phyloP scores from a whole-genome alignment of 2,888 invertebrate species.

The Ceramica pisi region DNA sequence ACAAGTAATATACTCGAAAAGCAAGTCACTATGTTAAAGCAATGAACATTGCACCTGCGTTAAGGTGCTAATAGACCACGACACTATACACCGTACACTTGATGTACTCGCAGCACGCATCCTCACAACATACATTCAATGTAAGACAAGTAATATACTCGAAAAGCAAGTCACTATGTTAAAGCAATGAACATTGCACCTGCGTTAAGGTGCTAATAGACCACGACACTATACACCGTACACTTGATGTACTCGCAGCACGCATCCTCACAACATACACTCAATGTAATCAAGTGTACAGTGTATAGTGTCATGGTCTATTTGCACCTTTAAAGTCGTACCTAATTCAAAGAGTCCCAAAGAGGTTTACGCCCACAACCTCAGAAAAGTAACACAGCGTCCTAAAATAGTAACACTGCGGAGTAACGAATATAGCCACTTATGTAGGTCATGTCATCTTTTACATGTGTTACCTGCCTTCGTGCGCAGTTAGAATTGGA shows the following conservation, averaged over 20 bases:
- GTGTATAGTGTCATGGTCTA: no score
- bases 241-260: no score
- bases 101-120: no score
- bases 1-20: background rate
- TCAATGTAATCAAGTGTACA: no score
- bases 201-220: no score
- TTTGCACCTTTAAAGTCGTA: no score
- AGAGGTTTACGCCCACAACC: conserved; percentile 7
- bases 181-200: background rate
- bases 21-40: background rate
- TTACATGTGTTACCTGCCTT: background rate
- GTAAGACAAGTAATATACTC: background rate
- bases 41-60: background rate
- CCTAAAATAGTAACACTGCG: background rate
- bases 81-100: no score
- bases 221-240: no score
- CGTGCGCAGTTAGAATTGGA: no score
- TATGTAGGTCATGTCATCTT: background rate
- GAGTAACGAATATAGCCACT: background rate
- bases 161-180: background rate
- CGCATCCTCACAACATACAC: no score
- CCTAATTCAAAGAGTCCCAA: conserved; percentile 3
- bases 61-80: no score
- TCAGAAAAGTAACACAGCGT: conserved; percentile 1
- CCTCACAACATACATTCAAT: no score